These are phyloP conservation scores for Tinea semifulvella DNA, from an alignment of 2,888 invertebrate species.

Conservation along the genomic window DNA sequence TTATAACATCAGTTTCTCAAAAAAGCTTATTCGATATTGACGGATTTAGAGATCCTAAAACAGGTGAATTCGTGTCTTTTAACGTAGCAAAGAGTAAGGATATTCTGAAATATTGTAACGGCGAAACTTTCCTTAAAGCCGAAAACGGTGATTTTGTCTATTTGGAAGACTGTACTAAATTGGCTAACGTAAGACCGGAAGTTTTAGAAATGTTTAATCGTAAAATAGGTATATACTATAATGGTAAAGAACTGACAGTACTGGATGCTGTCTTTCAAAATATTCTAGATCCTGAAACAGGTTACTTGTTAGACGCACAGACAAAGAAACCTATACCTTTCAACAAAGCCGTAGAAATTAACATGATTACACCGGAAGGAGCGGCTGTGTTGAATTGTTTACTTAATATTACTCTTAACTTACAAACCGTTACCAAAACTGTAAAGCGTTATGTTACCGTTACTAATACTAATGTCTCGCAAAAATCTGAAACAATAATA, in stretches of 20 bases:
- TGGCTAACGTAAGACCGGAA: conserved; percentile 83
- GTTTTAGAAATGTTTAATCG: conserved; percentile 86
- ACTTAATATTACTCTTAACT: conserved; percentile 86
- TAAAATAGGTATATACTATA: conserved; percentile 81
- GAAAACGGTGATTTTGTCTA: conserved; percentile 79
- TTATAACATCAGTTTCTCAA: conserved; percentile 86
- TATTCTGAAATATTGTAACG: conserved; percentile 76
- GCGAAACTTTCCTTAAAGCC: conserved; percentile 77
- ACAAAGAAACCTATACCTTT: conserved; percentile 79
- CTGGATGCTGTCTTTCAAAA: conserved; percentile 88
- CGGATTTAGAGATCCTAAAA: conserved; percentile 85
- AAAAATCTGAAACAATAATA: conserved; percentile 67
- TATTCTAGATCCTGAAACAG: conserved; percentile 87
- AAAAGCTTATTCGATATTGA: conserved; percentile 93
- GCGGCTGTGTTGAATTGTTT: conserved; percentile 86
- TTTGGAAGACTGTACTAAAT: conserved; percentile 81
- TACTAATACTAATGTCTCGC: conserved; percentile 69
- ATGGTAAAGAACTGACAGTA: conserved; percentile 80
- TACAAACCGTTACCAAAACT: conserved; percentile 86
- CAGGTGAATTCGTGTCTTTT: conserved; percentile 84
- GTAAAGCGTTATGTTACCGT: conserved; percentile 84
- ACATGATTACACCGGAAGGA: conserved; percentile 87
- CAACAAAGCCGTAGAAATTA: conserved; percentile 85
- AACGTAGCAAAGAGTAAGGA: conserved; percentile 83
- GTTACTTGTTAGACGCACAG: conserved; percentile 81